These are phyloP conservation scores for Synergus umbraculus DNA, from an alignment of 2,888 invertebrate species.

Conservation along the genomic window DNA sequence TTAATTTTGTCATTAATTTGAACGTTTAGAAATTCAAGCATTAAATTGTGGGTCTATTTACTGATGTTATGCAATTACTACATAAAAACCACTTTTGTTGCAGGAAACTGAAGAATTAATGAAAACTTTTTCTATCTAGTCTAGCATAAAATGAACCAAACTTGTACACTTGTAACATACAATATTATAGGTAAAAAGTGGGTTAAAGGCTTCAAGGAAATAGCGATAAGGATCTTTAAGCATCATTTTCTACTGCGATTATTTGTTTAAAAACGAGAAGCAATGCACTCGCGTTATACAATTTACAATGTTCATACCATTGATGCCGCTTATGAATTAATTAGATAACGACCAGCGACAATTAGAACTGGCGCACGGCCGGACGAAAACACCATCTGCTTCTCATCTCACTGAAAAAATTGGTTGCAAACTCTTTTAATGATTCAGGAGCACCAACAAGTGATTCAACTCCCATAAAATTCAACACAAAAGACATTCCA, in stretches of 20 bases:
- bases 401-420: conserved; percentile 61
- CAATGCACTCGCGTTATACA: conserved; percentile 24
- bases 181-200: background rate
- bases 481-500: background rate
- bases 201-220: background rate
- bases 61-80: background rate
- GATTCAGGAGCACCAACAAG: conserved; percentile 40
- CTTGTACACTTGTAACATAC: background rate
- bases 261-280: conserved; percentile 28
- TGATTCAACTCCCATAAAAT: conserved; percentile 27
- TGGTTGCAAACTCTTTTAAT: conserved; percentile 31
- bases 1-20: background rate
- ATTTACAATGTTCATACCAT: conserved; percentile 30
- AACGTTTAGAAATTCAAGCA: background rate
- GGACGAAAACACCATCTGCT: conserved; percentile 70
- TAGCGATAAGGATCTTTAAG: background rate
- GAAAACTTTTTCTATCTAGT: background rate
- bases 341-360: conserved; percentile 71
- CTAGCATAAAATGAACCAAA: background rate
- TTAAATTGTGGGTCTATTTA: background rate
- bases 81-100: background rate
- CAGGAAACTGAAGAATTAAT: background rate
- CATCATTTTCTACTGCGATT: background rate
- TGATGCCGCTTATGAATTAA: conserved; percentile 70
- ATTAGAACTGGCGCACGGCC: conserved; percentile 60